These are phyloP conservation scores for Noctua janthina DNA, from an alignment of 2,888 invertebrate species.

Conservation along the genomic window DNA sequence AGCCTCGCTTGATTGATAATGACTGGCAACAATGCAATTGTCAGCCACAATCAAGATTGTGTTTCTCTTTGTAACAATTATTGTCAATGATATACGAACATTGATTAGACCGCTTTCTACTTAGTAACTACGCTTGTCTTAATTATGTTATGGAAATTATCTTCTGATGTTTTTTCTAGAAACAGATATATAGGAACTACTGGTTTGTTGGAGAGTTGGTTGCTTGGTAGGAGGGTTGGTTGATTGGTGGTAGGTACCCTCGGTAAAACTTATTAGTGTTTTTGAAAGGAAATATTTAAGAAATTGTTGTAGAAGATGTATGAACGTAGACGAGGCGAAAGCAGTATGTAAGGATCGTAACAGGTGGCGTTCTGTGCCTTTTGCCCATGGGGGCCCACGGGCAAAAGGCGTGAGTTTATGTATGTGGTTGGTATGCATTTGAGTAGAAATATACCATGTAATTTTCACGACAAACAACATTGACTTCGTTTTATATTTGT, in stretches of 20 bases:
- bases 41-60: constrained; percentile 54
- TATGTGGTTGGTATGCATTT: neutral
- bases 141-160: constrained; percentile 21
- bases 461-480: neutral
- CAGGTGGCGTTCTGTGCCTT: neutral
- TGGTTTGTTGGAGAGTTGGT: neutral
- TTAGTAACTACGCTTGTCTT: constrained; percentile 12
- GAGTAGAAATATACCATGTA: neutral
- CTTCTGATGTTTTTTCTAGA: neutral
- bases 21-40: constrained; percentile 56
- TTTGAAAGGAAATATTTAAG: neutral
- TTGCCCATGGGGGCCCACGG: neutral
- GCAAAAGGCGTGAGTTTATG: neutral
- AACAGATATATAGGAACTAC: neutral
- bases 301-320: neutral
- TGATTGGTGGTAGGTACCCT: neutral
- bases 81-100: constrained; percentile 45
- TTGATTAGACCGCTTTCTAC: constrained; percentile 48
- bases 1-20: constrained; percentile 60
- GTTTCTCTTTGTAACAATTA: constrained; percentile 60
- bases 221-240: neutral
- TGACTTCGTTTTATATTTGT: neutral
- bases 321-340: neutral
- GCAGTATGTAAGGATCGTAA: neutral
- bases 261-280: neutral